Evolutionary conservation across 1,140 invertebrate genomes (phyloP).

Genomic region (Aporrectodea caliginosa): DNA sequence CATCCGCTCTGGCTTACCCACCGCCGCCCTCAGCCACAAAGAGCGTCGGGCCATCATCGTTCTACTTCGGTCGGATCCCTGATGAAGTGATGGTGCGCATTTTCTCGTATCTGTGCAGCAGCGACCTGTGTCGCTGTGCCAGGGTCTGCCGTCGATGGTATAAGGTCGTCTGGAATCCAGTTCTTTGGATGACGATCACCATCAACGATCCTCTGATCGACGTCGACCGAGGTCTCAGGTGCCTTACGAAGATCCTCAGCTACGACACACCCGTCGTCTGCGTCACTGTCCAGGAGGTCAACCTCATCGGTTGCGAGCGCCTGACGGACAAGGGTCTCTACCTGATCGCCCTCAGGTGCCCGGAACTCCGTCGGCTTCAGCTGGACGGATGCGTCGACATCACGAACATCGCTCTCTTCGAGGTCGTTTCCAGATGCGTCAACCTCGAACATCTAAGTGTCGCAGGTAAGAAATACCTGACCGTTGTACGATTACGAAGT

Average conservation of each 20-base stretch:
- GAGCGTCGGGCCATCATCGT: not conserved
- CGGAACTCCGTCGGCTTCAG: constrained; percentile 69
- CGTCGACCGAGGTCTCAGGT: constrained; percentile 67
- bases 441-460: constrained; percentile 71
- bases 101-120: constrained; percentile 71
- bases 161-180: constrained; percentile 73
- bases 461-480: no score
- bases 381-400: constrained; percentile 66
- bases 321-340: constrained; percentile 72
- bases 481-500: no score
- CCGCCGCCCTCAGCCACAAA: not conserved
- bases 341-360: constrained; percentile 66
- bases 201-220: constrained; percentile 60
- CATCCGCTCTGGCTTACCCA: not conserved
- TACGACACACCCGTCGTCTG: constrained; percentile 56
- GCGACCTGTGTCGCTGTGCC: constrained; percentile 72
- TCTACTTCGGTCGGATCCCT: constrained; percentile 51
- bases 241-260: constrained; percentile 55
- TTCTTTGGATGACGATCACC: constrained; percentile 69
- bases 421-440: constrained; percentile 64
- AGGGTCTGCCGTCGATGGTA: constrained; percentile 77
- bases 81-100: constrained; percentile 63
- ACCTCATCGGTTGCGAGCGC: constrained; percentile 68
- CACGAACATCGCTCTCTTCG: constrained; percentile 66
- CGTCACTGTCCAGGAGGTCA: constrained; percentile 63